phyloP scores from a whole-genome alignment of 35 echinoderm and acorn worm species.

The Heliocidaris erythrogramma region DNA sequence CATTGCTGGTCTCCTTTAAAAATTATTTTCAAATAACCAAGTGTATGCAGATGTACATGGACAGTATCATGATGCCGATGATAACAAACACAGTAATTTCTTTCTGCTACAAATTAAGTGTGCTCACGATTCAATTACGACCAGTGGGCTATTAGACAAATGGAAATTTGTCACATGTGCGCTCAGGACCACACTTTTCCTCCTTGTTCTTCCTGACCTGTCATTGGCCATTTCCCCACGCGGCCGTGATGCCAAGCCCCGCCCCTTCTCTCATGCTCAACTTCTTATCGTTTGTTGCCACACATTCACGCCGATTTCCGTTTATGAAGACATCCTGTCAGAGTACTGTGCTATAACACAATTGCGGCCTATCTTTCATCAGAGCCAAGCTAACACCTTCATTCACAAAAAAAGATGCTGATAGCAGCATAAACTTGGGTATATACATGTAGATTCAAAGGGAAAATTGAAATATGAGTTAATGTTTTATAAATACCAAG shows the following conservation, averaged over 20 bases:
- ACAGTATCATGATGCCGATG: background rate
- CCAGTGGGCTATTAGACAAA: constrained; percentile 45
- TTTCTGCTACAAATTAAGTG: constrained; percentile 48
- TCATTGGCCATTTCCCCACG: constrained; percentile 47
- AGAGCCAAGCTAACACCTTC: background rate
- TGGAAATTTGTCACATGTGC: constrained; percentile 50
- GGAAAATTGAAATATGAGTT: background rate
- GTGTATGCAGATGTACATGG: background rate
- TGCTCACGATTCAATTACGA: constrained; percentile 38
- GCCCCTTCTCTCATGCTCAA: constrained; percentile 44
- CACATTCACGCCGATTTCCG: constrained; percentile 49
- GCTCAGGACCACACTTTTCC: constrained; percentile 34
- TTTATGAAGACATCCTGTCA: constrained; percentile 13
- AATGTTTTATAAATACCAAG: background rate
- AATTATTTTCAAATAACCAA: background rate
- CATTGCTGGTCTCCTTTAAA: background rate
- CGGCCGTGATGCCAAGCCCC: constrained; percentile 36
- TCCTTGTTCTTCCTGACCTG: constrained; percentile 47
- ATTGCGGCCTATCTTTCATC: background rate
- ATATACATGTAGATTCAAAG: background rate
- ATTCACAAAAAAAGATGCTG: background rate
- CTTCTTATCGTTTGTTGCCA: constrained; percentile 44
- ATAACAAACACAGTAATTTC: background rate
- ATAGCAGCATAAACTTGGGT: background rate
- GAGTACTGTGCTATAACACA: background rate